Conservation (phyloP, 2,888 invertebrate genomes). For the Hirtodrosophila cameraria region DNA sequence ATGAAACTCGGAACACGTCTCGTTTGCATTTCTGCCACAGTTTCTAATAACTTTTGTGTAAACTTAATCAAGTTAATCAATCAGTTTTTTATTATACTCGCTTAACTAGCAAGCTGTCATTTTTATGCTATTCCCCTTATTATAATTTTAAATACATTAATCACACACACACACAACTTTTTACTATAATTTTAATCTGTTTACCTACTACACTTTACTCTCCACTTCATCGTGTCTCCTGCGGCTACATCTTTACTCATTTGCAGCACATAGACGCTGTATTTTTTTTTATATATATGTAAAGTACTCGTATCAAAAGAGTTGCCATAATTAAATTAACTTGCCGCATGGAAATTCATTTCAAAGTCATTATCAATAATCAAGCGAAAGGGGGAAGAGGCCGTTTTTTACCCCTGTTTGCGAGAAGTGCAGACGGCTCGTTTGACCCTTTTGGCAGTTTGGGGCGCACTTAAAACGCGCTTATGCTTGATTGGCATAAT, state of each 20-base stretch:
- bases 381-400: slow-evolving; percentile 30
- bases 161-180: slow-evolving; percentile 28
- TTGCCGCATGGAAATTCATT: slow-evolving; percentile 70
- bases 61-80: no score
- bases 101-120: no score
- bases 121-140: not conserved
- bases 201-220: not conserved
- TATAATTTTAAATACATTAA: no score
- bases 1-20: no score
- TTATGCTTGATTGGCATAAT: slow-evolving; percentile 76
- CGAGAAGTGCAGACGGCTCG: slow-evolving; percentile 5
- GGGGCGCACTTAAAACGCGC: slow-evolving; percentile 71
- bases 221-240: no score
- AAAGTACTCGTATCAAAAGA: slow-evolving; percentile 50
- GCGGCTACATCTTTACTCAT: slow-evolving; percentile 18
- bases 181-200: slow-evolving; percentile 18
- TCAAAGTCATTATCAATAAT: slow-evolving; percentile 76
- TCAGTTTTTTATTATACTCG: no score
- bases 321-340: slow-evolving; percentile 72
- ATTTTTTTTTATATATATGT: slow-evolving; percentile 12
- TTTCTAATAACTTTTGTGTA: no score
- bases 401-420: slow-evolving; percentile 18
- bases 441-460: slow-evolving; percentile 49
- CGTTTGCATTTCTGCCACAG: no score
- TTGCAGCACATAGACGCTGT: slow-evolving; percentile 27